Evolutionary conservation across 2,797 vertebrate species (phyloP).

Genomic region (Silurus lanzhouensis): DNA sequence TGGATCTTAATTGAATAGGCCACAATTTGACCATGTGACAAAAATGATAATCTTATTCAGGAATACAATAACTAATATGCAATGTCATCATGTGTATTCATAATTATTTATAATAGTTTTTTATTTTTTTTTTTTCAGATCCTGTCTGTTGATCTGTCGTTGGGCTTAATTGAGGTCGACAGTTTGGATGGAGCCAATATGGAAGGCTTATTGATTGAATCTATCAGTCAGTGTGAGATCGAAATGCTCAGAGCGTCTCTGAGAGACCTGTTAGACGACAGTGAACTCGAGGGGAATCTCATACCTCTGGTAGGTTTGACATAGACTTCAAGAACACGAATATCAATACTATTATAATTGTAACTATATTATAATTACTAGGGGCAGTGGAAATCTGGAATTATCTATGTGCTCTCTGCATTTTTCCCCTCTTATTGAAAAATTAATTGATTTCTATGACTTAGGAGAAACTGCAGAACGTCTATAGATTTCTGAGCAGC

Average conservation of each 20-base stretch:
- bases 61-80: background rate
- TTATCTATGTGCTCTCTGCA: no score
- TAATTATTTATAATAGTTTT: background rate
- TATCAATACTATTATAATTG: background rate
- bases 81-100: background rate
- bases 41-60: background rate
- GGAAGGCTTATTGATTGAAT: constrained; percentile 44
- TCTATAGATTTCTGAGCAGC: constrained; percentile 31
- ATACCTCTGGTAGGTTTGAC: constrained; percentile 26
- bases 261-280: constrained; percentile 64
- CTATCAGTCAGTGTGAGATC: constrained; percentile 72
- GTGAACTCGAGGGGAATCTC: constrained; percentile 2
- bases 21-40: background rate
- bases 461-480: constrained; percentile 31
- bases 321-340: no score
- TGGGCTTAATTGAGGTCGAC: constrained; percentile 66
- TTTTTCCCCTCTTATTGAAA: background rate
- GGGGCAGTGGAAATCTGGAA: no score
- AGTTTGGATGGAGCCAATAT: constrained; percentile 60
- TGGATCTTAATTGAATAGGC: background rate
- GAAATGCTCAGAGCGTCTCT: constrained; percentile 76
- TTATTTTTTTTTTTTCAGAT: constrained; percentile 28
- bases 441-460: background rate
- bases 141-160: constrained; percentile 67
- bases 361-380: background rate